A percentile compares a stretch with the other conserved stretches of the same genome.
Evolutionary conservation across 2,888 invertebrate genomes (phyloP).

Genomic region (Drepanosiphum platanoidis): DNA sequence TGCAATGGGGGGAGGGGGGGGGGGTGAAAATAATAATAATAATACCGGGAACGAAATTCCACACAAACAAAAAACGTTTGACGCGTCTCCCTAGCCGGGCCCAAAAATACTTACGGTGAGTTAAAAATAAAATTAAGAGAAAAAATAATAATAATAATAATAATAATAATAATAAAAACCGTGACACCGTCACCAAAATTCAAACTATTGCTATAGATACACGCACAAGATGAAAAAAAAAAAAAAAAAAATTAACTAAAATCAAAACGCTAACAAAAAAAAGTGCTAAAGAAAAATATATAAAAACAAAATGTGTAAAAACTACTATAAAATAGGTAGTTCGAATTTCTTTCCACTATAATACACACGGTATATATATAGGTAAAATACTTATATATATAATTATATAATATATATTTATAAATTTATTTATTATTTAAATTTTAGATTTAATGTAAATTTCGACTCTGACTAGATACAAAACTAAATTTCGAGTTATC

Average conservation of each 20-base stretch:
- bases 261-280: conserved; percentile 48
- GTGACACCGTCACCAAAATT: conserved; percentile 52
- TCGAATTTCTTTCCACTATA: background rate
- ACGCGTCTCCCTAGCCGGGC: background rate
- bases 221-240: conserved; percentile 4
- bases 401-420: background rate
- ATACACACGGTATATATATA: too few relatives aligned
- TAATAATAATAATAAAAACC: too few relatives aligned
- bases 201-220: conserved; percentile 44
- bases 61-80: background rate
- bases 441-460: background rate
- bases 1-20: too few relatives aligned
- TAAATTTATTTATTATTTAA: background rate
- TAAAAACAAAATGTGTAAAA: conserved; percentile 48
- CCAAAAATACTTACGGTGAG: background rate
- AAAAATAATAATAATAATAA: too few relatives aligned
- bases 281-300: conserved; percentile 51
- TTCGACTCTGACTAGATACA: conserved; percentile 51
- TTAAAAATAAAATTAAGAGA: conserved; percentile 23
- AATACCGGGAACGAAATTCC: background rate
- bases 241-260: conserved; percentile 32
- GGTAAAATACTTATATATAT: background rate
- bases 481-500: conserved; percentile 29
- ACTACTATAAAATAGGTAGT: conserved; percentile 53
- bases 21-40: background rate